Conservation (phyloP, 2,797 vertebrate species). For the Mus minutoides region DNA sequence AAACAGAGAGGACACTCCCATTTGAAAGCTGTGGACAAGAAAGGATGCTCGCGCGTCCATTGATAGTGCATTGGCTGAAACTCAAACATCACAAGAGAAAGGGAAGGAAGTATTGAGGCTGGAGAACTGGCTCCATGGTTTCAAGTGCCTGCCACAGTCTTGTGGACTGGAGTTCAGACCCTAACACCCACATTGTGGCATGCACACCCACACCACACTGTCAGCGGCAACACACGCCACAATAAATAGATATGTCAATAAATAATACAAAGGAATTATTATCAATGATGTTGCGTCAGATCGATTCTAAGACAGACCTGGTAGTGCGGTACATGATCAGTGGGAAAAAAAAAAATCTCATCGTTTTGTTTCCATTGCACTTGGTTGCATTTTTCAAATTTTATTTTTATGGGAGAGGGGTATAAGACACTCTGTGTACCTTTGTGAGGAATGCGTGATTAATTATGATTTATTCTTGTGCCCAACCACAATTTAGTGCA, state of each 20-base stretch:
- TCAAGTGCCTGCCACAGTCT: not conserved
- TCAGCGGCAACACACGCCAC: not conserved
- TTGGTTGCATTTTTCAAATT: not conserved
- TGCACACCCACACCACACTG: not conserved
- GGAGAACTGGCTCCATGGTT: not conserved
- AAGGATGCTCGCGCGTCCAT: not conserved
- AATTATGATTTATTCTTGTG: constrained; percentile 37
- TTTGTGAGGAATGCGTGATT: not conserved
- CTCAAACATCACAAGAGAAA: not conserved
- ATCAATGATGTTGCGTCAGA: not conserved
- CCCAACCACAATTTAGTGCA: not conserved
- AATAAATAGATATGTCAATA: not conserved
- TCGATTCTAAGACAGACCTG: not conserved
- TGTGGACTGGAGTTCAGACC: not conserved
- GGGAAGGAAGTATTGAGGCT: not conserved
- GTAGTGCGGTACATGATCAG: not conserved
- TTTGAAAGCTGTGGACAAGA: not conserved
- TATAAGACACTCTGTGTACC: not conserved
- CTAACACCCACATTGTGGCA: no score
- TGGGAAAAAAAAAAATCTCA: constrained; percentile 9
- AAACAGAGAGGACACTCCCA: not conserved
- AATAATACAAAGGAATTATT: not conserved
- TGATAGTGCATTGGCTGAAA: not conserved
- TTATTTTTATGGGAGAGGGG: not conserved
- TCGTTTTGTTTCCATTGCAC: not conserved